Conservation (phyloP, 2,797 vertebrate genomes). For the Cirrhinus molitorella region DNA sequence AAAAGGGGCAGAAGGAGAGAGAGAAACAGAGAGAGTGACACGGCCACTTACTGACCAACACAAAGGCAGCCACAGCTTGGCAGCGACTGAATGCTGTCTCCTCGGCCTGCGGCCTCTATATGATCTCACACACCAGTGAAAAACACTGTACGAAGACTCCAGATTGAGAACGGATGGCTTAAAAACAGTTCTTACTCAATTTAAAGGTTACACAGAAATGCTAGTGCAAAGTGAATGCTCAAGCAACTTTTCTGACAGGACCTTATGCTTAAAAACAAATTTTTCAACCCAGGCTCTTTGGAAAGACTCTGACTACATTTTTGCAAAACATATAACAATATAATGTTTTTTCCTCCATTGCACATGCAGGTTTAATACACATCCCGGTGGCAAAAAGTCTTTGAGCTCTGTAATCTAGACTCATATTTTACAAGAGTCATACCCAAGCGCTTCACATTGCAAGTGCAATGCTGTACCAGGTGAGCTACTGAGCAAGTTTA, state of each 20-base stretch:
- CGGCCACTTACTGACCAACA: constrained; percentile 61
- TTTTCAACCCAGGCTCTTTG: neutral
- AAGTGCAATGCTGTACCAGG: neutral
- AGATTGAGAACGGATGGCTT: neutral
- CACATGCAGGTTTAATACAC: neutral
- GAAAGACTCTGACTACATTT: neutral
- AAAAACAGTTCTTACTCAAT: neutral
- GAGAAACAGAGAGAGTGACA: constrained; percentile 29
- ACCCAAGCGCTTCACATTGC: no score
- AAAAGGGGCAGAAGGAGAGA: constrained; percentile 28
- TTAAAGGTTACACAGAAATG: constrained; percentile 3
- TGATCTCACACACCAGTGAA: constrained; percentile 67
- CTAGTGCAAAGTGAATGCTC: neutral
- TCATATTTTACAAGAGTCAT: no score
- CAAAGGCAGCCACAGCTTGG: constrained; percentile 37
- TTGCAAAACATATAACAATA: neutral
- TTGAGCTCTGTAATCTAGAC: no score
- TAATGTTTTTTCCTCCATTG: neutral
- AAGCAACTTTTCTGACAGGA: neutral
- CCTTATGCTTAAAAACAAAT: neutral
- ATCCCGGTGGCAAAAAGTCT: neutral
- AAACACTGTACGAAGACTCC: constrained; percentile 63
- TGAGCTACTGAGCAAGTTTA: neutral
- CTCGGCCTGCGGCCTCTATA: constrained; percentile 39
- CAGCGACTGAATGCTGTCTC: constrained; percentile 59